phyloP scores from a whole-genome alignment of 2,113 vertebrate genomes.

The Apodemus sylvaticus region DNA sequence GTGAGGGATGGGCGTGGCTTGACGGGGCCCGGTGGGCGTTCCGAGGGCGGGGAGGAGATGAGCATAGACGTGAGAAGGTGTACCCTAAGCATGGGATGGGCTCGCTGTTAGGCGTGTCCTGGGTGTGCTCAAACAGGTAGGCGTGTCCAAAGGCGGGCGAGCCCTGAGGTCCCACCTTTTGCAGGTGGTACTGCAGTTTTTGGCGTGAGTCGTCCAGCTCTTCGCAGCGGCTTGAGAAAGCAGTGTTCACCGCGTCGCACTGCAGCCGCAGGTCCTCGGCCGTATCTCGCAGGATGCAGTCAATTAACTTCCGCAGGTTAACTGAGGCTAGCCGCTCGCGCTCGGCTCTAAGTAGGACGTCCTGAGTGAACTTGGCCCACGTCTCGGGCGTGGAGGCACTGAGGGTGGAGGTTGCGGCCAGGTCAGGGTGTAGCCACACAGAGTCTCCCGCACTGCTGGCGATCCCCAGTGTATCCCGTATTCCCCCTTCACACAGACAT shows the following conservation, averaged over 20 bases:
- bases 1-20: neutral
- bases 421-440: too few relatives aligned
- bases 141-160: accelerated
- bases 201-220: conserved; percentile 87
- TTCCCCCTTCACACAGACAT: too few relatives aligned
- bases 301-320: conserved; percentile 88
- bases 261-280: conserved; percentile 90
- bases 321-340: conserved; percentile 86
- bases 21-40: neutral
- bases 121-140: neutral
- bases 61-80: neutral
- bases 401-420: neutral
- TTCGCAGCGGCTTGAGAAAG: conserved; percentile 85
- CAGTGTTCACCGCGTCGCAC: conserved; percentile 83
- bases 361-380: conserved; percentile 90
- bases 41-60: accelerated
- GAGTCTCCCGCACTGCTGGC: neutral
- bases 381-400: conserved; percentile 88
- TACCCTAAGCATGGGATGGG: neutral
- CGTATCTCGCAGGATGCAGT: conserved; percentile 88
- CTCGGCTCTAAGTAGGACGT: conserved; percentile 87
- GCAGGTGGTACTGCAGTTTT: conserved; percentile 87
- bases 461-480: accelerated
- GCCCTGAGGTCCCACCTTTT: conserved; percentile 79
- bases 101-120: neutral